Evolutionary conservation across 2,113 vertebrate genomes (phyloP), one percentile per base, ranked within the genome.

Genomic region (Puffinus mauretanicus): DNA sequence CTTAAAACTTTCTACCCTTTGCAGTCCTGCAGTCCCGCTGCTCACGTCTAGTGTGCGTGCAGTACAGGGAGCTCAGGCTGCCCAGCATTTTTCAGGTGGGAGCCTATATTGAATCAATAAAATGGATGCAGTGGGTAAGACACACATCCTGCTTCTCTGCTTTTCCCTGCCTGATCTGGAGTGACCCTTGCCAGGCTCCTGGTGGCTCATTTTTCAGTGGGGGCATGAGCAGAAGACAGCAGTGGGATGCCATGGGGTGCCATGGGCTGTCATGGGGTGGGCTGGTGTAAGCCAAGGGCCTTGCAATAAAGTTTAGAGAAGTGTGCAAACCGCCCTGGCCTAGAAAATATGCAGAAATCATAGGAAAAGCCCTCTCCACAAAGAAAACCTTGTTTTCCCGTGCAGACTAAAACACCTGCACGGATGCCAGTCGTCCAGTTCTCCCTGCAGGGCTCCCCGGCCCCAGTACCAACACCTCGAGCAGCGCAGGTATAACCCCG

Each of bases 41-140:
- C 20, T 20, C 64, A 13, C 2, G 0, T 17, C n/a, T 34, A 3
- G 21, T 2, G 10, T 7, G 38, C 0, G 0, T 0, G 9, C 38
- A 80, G 24, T 13, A 18, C 16, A n/a, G 67, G 15, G 29, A 34
- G 1, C 25, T 10, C 21, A 3, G 42, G 26, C 20, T 75, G 34
- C 42, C 34, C 60, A n/a, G 40, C 1, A 4, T 21, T 52, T 61
- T 47, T 46, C 26, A 11, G 3, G 6, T 11, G 40, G 18, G 42
- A 62, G 3, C 22, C 20, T 61, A 0, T 6, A 6, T 2, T 19
- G 46, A 26, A 19, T 17, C 17, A 20, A 27, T 40, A 34, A 62
- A 88, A 36, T 11, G 24, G 65, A 29, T 12, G 3, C 24, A 27
- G 25, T 10, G 17, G 29, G 22, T 21, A 13, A 38, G 44, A 22